Evolutionary conservation across 2,888 invertebrate species (phyloP).

Genomic region (Folsomia candida): DNA sequence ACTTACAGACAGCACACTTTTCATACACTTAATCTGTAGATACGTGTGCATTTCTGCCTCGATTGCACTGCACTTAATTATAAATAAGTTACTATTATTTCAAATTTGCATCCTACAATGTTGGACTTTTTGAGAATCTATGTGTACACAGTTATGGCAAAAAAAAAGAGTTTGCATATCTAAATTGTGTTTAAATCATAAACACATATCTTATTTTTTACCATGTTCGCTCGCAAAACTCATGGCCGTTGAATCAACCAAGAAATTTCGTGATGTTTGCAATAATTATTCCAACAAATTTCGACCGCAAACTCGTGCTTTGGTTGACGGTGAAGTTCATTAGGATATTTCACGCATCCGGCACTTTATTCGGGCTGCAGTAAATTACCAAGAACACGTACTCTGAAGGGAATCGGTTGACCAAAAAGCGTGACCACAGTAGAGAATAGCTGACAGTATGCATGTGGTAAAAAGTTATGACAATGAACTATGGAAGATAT

Average conservation of each 20-base stretch:
- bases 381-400: too few relatives aligned
- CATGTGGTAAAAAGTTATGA: too few relatives aligned
- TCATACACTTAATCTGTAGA: too few relatives aligned
- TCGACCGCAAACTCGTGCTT: not conserved
- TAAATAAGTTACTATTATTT: not conserved
- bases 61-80: not conserved
- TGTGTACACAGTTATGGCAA: not conserved
- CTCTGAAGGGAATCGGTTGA: too few relatives aligned
- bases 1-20: too few relatives aligned
- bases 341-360: not conserved
- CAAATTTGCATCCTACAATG: not conserved
- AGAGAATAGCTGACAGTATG: too few relatives aligned
- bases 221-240: too few relatives aligned
- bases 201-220: not conserved
- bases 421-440: too few relatives aligned
- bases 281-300: not conserved
- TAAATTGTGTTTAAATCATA: too few relatives aligned
- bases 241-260: too few relatives aligned
- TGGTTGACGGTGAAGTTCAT: not conserved
- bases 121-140: not conserved
- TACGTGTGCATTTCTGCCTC: too few relatives aligned
- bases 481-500: not conserved
- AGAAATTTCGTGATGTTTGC: not conserved
- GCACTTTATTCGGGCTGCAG: not conserved
- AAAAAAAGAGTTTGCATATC: not conserved